Evolutionary conservation across 2,113 vertebrate genomes (phyloP).

Genomic region (Benthochromis sp.): DNA sequence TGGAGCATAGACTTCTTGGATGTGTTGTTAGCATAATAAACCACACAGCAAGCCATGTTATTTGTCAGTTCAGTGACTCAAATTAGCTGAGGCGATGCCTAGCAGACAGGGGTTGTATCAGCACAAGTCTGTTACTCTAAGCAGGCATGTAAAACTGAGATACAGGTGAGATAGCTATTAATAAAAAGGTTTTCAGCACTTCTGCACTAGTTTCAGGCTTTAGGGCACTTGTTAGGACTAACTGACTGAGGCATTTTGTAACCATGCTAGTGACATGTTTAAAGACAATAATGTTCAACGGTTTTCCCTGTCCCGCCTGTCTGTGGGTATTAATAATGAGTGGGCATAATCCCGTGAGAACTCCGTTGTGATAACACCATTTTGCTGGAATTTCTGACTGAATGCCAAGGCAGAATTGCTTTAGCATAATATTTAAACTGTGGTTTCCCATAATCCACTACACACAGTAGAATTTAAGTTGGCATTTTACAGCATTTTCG

Average conservation of each 20-base stretch:
- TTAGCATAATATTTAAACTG: constrained; percentile 37
- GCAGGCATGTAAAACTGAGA: rapidly evolving
- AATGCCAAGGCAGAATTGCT: constrained; percentile 10
- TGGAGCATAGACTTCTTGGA: not conserved
- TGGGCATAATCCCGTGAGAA: not conserved
- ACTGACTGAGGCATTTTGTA: not conserved
- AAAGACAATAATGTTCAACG: not conserved
- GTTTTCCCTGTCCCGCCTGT: not conserved
- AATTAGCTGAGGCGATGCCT: not conserved
- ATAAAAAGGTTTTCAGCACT: not conserved
- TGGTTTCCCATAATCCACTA: constrained; percentile 5
- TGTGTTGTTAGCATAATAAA: not conserved
- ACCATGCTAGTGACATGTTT: not conserved
- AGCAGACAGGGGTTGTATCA: rapidly evolving
- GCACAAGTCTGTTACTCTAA: not conserved
- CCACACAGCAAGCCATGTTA: not conserved
- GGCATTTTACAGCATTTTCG: constrained; percentile 27
- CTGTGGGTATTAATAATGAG: not conserved
- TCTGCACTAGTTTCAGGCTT: not conserved
- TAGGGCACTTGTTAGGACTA: not conserved
- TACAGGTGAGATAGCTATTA: not conserved
- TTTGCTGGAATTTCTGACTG: constrained; percentile 16
- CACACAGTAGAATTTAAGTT: constrained; percentile 13
- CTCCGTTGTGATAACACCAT: constrained; percentile 36
- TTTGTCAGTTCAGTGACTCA: not conserved